Conservation (phyloP, 2,888 invertebrate species). For the Macrophya annulata region DNA sequence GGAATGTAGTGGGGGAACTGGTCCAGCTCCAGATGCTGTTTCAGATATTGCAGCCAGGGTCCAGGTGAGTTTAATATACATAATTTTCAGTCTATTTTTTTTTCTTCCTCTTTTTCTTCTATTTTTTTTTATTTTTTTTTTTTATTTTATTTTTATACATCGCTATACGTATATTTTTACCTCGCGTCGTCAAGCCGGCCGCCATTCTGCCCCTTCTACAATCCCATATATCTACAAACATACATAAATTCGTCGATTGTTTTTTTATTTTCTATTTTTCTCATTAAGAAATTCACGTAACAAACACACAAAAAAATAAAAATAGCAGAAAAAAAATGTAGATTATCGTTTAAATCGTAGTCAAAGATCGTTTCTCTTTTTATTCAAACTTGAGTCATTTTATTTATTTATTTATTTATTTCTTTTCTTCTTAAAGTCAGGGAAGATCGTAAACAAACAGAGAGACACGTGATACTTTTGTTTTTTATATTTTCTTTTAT, state of each 20-base stretch:
- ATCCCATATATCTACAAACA: not conserved
- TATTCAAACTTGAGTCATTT: too few relatives aligned
- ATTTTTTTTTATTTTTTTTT: not conserved
- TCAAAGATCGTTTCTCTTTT: too few relatives aligned
- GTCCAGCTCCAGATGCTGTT: slow-evolving; percentile 57
- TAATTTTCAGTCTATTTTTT: not conserved
- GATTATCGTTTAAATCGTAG: too few relatives aligned
- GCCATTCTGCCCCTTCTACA: not conserved
- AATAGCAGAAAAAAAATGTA: too few relatives aligned
- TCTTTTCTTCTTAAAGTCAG: not conserved
- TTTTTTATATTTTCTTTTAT: too few relatives aligned
- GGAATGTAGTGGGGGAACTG: slow-evolving; percentile 55
- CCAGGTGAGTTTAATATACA: slow-evolving; percentile 63
- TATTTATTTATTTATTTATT: not conserved
- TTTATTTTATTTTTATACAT: not conserved
- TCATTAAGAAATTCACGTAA: too few relatives aligned
- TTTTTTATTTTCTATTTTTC: not conserved
- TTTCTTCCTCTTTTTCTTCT: not conserved
- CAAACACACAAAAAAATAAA: too few relatives aligned
- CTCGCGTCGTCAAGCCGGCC: not conserved
- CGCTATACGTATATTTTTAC: not conserved
- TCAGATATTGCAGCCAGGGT: slow-evolving; percentile 64
- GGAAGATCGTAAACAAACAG: too few relatives aligned
- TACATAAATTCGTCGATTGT: too few relatives aligned
- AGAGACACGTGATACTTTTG: too few relatives aligned